phyloP scores from a whole-genome alignment of 2,888 invertebrate species.

The Microctonus aethiopoides region DNA sequence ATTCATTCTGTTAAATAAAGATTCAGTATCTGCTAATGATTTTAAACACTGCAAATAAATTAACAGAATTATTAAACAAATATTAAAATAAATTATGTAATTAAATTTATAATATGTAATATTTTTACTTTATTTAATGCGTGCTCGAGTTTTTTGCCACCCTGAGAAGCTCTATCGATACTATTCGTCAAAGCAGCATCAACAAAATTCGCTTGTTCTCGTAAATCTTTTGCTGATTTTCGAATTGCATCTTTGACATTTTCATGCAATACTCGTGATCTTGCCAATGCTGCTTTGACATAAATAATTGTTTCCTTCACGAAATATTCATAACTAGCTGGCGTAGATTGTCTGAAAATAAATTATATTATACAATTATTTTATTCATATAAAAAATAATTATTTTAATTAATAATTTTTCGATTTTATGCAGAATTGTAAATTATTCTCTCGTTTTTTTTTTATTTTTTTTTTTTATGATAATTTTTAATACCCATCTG shows the following conservation, averaged over 20 bases:
- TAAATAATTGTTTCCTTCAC: constrained; percentile 68
- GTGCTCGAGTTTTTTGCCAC: constrained; percentile 38
- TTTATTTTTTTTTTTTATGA: background rate
- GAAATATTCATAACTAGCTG: constrained; percentile 70
- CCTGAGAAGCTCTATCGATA: constrained; percentile 51
- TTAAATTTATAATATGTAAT: background rate
- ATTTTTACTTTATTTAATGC: constrained; percentile 37
- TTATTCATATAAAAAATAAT: too few species aligned
- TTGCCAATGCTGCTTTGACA: constrained; percentile 68
- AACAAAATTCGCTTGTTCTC: constrained; percentile 69
- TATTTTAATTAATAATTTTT: too few species aligned
- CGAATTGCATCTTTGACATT: constrained; percentile 64
- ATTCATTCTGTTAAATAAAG: constrained; percentile 32
- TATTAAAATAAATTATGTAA: background rate
- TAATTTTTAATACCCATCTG: constrained; percentile 65
- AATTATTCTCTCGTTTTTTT: too few species aligned
- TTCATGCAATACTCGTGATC: constrained; percentile 66
- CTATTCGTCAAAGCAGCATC: constrained; percentile 68
- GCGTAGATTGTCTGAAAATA: constrained; percentile 70
- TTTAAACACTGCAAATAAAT: constrained; percentile 37
- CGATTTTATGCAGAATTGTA: too few species aligned
- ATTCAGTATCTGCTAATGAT: constrained; percentile 38
- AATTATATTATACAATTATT: too few species aligned
- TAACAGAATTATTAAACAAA: background rate
- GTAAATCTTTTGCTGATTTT: constrained; percentile 68